Evolutionary conservation across 1,140 invertebrate genomes (phyloP).

Genomic region (Orius laevigatus): DNA sequence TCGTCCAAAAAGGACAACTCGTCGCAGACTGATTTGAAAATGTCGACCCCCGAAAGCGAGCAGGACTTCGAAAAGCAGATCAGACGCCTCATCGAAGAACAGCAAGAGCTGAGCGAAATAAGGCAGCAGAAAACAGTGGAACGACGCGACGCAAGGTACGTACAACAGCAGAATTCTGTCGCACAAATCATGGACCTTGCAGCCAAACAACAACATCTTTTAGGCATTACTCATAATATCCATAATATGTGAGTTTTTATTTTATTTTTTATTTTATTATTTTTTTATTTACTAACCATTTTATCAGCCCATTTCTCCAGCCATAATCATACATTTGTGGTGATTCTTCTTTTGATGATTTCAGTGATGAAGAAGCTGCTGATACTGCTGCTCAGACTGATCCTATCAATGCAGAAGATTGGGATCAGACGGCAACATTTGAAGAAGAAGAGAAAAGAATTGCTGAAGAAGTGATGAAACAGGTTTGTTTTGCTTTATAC

Average conservation of each 20-base stretch:
- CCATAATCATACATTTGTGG: neutral
- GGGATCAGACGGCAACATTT: conserved; percentile 27
- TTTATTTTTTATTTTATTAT: conserved; percentile 8
- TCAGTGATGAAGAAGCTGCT: conserved; percentile 12
- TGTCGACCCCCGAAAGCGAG: conserved; percentile 9
- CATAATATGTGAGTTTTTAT: conserved; percentile 8
- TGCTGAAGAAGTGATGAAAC: conserved; percentile 29
- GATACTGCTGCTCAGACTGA: conserved; percentile 18
- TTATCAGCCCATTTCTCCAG: neutral
- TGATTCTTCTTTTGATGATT: neutral
- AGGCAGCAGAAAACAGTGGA: neutral
- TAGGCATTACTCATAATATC: conserved; percentile 9
- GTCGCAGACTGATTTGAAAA: conserved; percentile 38
- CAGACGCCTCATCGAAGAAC: conserved; percentile 52
- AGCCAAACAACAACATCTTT: conserved; percentile 15
- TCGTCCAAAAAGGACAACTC: conserved; percentile 38
- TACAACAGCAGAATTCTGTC: conserved; percentile 5
- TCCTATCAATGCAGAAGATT: conserved; percentile 18
- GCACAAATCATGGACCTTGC: conserved; percentile 17
- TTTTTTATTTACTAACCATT: conserved; percentile 3
- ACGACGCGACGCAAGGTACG: conserved; percentile 13
- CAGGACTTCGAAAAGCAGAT: conserved; percentile 30
- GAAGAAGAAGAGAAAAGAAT: conserved; percentile 32
- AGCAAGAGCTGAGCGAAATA: conserved; percentile 36
- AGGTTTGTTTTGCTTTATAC: conserved; percentile 14